Evolutionary conservation across 1,140 invertebrate genomes (phyloP), one percentile per base, ranked within the genome.

Genomic region (Gonatopus flavifemur): DNA sequence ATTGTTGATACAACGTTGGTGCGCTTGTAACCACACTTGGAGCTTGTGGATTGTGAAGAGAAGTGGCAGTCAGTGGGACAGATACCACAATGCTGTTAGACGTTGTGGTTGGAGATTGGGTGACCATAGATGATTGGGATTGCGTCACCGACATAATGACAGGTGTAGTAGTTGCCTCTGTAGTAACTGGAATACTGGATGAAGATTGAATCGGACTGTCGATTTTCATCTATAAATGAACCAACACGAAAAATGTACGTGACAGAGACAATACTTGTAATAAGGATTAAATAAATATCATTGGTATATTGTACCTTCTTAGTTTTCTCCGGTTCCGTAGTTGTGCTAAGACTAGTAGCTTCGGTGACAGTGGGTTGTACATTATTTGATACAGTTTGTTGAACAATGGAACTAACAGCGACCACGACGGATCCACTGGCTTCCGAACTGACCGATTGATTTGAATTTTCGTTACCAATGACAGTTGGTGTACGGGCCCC

Each of bases 1-100:
- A 18, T 22, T 76, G 74, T 12, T 76, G 72, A 35, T 75, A 75
- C n/a, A 76, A 55, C 8, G 69, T 72, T 16, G 69, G 68, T 2
- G 67, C 61, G 41, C 52, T 76, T 0, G 69, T 74, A 1, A 74
- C 67, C 38, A 65, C 54, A 10, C 59, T 75, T 42, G 73, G 71
- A 1, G 60, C 64, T n/a, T n/a, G n/a, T 0, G 64, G 62, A 32
- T 41, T 57, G 1, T 72, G 50, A 3, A 76, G 45, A n/a, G 74
- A 70, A 12, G 74, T 74, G 3, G 72, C 72, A 0, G 66, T 65
- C 32, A 76, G 48, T 13, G 74, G 74, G 20, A 76, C 74, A 6
- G 74, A 76, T 3, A 76, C 74, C 1, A 76, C 72, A 49, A 76
- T 74, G 38, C 72, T 74, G 35, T 71, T 74, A 0, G 71, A 67